Evolutionary conservation across 2,113 vertebrate species (phyloP), one percentile per base, ranked within the genome.

Genomic region (Pycnonotus jocosus): DNA sequence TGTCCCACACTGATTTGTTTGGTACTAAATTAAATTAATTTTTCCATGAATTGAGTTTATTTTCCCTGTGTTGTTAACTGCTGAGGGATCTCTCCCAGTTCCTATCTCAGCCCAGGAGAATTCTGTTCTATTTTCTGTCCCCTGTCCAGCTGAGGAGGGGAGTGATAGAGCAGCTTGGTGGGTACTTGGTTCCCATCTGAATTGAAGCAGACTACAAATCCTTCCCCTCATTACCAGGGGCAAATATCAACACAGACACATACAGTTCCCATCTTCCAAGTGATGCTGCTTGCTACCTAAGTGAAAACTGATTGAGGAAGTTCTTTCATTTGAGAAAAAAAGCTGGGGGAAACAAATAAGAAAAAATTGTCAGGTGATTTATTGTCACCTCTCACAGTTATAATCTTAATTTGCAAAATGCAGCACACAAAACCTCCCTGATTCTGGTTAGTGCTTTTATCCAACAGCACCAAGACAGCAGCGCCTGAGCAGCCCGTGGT

Each of bases 351-450:
- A 68, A 78, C 10, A 81, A 83, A 58, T n/a, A 17, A 74, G 45
- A 16, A 60, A 70, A 38, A 23, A 1, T 2, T 38, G 6, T 40
- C 24, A 23, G 11, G 4, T 44, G 37, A n/a, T 60, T 10, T 3
- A 8, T 13, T 44, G 25, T 61, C 61, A 54, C 9, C 28, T 72
- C n/a, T 44, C 70, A 65, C 20, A 80, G 30, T 45, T 64, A 64
- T 12, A 78, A 68, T 11, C 15, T 25, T 81, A 37, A 38, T 80
- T 73, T 91, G 19, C 30, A 92, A 86, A 77, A 84, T 25, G 18
- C 4, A 68, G 24, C 22, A 53, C 23, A 30, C 3, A 54, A 61
- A 74, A 56, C 11, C 24, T n/a, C 20, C 42, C 20, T 0, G 0
- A 2, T 44, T 44, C 19, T 6, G 3, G 4, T 60, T 14, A 13